Percentiles rank a stretch among this genome's conserved stretches.
These are phyloP conservation scores for Bombylius major DNA, from an alignment of 2,888 invertebrate genomes.

Conservation along the genomic window DNA sequence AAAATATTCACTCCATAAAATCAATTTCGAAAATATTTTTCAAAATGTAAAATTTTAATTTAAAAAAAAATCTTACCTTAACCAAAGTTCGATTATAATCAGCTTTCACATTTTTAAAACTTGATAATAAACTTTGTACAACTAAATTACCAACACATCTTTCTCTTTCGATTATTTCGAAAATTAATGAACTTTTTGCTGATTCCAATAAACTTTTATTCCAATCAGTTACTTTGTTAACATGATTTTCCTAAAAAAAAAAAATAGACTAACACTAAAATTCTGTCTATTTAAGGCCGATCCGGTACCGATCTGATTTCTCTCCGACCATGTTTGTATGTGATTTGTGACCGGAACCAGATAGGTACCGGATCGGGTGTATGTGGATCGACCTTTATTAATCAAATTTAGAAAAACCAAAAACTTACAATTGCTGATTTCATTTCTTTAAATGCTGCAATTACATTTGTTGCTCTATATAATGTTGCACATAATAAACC, in stretches of 20 bases:
- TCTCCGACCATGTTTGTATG: no score
- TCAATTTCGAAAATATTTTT: neutral
- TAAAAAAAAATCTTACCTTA: conserved; percentile 5
- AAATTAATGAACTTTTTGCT: conserved; percentile 76
- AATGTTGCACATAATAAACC: conserved; percentile 60
- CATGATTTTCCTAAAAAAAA: conserved; percentile 8
- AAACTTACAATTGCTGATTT: conserved; percentile 27
- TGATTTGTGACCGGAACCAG: no score
- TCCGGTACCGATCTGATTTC: no score
- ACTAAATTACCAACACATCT: conserved; percentile 65
- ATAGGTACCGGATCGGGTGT: no score
- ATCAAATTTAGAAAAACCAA: no score
- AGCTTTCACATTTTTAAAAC: conserved; percentile 52
- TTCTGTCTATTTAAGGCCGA: no score
- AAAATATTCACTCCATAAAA: neutral
- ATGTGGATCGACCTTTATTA: no score
- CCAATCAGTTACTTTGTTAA: conserved; percentile 39
- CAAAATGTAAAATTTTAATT: neutral
- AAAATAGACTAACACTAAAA: neutral
- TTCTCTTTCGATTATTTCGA: conserved; percentile 70
- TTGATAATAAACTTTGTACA: conserved; percentile 55
- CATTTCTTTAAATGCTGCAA: conserved; percentile 67
- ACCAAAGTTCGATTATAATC: conserved; percentile 42
- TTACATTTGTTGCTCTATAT: conserved; percentile 63
- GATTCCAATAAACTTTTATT: conserved; percentile 65